Conservation (phyloP, 2,888 invertebrate species). For the Cheilosia impressa region DNA sequence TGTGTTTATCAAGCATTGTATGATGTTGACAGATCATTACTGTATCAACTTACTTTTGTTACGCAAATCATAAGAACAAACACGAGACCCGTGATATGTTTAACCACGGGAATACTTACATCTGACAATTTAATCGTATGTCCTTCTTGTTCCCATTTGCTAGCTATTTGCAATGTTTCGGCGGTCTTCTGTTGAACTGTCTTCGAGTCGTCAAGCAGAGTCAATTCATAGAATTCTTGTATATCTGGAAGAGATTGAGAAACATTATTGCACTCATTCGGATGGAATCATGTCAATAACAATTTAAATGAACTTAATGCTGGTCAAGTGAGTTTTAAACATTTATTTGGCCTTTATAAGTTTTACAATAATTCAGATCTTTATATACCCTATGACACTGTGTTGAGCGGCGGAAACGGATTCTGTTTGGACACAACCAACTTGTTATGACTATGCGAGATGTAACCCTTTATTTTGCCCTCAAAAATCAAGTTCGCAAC, state of each 20-base stretch:
- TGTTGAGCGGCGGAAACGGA: conserved; percentile 93
- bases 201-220: conserved; percentile 97
- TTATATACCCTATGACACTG: conserved; percentile 84
- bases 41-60: neutral
- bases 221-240: conserved; percentile 99
- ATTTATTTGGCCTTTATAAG: conserved; percentile 37
- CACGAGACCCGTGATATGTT: neutral
- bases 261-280: neutral
- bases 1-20: conserved; percentile 36
- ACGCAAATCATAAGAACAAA: conserved; percentile 34
- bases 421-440: conserved; percentile 98
- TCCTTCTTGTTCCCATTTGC: conserved; percentile 92
- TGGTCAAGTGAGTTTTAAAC: neutral
- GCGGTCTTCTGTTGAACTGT: conserved; percentile 97
- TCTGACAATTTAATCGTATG: conserved; percentile 83
- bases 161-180: conserved; percentile 97
- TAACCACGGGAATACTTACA: conserved; percentile 79
- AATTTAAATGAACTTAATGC: neutral
- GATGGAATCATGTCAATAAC: neutral
- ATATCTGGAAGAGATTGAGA: conserved; percentile 90
- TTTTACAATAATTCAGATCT: conserved; percentile 4
- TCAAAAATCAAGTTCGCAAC: conserved; percentile 98
- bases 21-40: conserved; percentile 28
- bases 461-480: conserved; percentile 99
- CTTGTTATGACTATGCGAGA: conserved; percentile 98